These are phyloP conservation scores for Donacobius atricapilla DNA, from an alignment of 2,113 vertebrate species.

Conservation along the genomic window DNA sequence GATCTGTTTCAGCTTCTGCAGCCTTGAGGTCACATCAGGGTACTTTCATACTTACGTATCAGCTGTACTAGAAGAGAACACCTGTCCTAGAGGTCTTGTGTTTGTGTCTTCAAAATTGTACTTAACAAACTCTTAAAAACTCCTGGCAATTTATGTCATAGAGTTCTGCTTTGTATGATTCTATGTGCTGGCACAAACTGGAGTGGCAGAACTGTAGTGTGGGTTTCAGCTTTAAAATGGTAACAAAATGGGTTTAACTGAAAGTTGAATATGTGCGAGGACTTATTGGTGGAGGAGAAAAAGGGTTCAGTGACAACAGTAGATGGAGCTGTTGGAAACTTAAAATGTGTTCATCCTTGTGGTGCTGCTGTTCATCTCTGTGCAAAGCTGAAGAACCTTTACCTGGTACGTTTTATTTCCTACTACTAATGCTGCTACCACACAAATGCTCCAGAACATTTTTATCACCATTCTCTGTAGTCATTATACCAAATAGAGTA, in stretches of 20 bases:
- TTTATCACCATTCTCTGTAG: background rate
- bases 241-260: background rate
- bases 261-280: background rate
- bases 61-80: background rate
- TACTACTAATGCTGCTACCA: background rate
- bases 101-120: background rate
- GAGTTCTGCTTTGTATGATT: background rate
- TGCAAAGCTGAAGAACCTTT: background rate
- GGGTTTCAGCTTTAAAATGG: background rate
- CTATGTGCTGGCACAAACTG: background rate
- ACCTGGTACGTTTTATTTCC: background rate
- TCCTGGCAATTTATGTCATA: background rate
- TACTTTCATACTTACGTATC: background rate
- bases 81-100: background rate
- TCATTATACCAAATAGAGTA: background rate
- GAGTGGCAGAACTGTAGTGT: background rate
- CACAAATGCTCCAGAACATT: background rate
- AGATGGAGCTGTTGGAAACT: slow-evolving; percentile 55
- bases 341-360: background rate
- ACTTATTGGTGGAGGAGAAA: background rate
- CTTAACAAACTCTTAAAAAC: background rate
- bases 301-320: background rate
- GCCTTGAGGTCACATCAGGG: background rate
- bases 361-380: background rate
- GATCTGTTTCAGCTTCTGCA: background rate